A percentile compares a stretch with the other conserved stretches of the same genome.
These are phyloP conservation scores for Spongilla lacustris DNA, from an alignment of 37 sponge, comb jelly and placozoan species.

Conservation along the genomic window DNA sequence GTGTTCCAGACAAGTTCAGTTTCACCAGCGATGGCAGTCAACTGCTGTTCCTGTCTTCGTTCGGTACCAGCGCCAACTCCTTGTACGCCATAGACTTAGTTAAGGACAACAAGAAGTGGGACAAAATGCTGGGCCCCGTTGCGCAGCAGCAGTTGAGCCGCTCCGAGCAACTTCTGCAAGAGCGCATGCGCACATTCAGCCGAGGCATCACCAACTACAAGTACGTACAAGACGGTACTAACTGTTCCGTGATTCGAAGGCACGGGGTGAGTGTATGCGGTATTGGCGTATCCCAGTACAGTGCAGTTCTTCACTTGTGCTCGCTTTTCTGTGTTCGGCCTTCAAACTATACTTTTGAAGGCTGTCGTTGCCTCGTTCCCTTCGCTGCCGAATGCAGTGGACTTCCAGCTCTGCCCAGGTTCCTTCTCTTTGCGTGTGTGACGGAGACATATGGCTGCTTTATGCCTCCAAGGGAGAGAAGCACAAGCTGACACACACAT, in stretches of 20 bases:
- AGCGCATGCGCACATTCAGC: slow-evolving; percentile 53
- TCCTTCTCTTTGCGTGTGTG: slow-evolving; percentile 9
- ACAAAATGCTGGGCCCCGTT: neutral
- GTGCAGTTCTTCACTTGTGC: too few relatives aligned
- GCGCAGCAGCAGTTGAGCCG: neutral
- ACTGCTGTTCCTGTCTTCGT: slow-evolving; percentile 34
- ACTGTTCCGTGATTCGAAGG: neutral
- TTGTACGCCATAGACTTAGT: neutral
- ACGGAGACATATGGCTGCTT: slow-evolving; percentile 54
- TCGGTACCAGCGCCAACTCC: slow-evolving; percentile 3
- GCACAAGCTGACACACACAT: slow-evolving; percentile 40
- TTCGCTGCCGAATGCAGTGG: slow-evolving; percentile 22
- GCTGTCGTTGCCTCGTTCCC: slow-evolving; percentile 6
- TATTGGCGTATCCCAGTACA: too few relatives aligned
- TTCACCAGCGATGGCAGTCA: slow-evolving; percentile 40
- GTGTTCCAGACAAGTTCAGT: slow-evolving; percentile 20
- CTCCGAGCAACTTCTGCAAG: slow-evolving; percentile 55
- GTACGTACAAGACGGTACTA: slow-evolving; percentile 27
- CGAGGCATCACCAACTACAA: slow-evolving; percentile 61
- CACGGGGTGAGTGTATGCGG: neutral
- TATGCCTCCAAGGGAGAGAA: neutral
- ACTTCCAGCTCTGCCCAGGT: slow-evolving; percentile 34
- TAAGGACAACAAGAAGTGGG: neutral
- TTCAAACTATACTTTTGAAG: neutral
- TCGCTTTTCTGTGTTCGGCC: neutral